Percentiles rank a stretch among this genome's conserved stretches.
Evolutionary conservation across 2,113 vertebrate genomes (phyloP).

Genomic region (Pseudonaja textilis): DNA sequence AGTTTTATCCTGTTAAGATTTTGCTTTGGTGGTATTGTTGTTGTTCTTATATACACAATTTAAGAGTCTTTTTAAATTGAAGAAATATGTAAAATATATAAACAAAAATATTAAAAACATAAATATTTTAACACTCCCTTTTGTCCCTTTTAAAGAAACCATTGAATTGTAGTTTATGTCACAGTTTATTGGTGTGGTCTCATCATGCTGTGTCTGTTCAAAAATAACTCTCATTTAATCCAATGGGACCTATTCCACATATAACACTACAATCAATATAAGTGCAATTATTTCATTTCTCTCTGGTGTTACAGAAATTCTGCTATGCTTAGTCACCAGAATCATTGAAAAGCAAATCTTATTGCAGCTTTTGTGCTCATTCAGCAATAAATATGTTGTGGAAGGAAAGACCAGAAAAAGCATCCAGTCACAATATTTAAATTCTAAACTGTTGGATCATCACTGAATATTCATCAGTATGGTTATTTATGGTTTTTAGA

Average conservation of each 20-base stretch:
- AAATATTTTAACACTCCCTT: not conserved
- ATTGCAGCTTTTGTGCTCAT: not conserved
- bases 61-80: not conserved
- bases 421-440: conserved; percentile 12
- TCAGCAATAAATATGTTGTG: not conserved
- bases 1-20: not conserved
- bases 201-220: not conserved
- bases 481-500: not conserved
- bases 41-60: not conserved
- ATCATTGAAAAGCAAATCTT: conserved; percentile 19
- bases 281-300: conserved; percentile 15
- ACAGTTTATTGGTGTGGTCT: not conserved
- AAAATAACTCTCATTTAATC: not conserved
- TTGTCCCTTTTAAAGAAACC: not conserved
- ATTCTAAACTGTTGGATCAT: not conserved
- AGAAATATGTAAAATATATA: not conserved
- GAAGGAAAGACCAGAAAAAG: not conserved
- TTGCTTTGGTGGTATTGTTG: not conserved
- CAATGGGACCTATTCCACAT: not conserved
- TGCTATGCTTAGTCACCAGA: conserved; percentile 14
- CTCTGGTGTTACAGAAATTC: fast-evolving
- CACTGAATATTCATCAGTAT: not conserved
- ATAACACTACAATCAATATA: not conserved
- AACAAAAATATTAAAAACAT: not conserved
- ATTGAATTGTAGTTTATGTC: not conserved